Conservation (phyloP, 2,888 invertebrate species). For the Noctua janthe region DNA sequence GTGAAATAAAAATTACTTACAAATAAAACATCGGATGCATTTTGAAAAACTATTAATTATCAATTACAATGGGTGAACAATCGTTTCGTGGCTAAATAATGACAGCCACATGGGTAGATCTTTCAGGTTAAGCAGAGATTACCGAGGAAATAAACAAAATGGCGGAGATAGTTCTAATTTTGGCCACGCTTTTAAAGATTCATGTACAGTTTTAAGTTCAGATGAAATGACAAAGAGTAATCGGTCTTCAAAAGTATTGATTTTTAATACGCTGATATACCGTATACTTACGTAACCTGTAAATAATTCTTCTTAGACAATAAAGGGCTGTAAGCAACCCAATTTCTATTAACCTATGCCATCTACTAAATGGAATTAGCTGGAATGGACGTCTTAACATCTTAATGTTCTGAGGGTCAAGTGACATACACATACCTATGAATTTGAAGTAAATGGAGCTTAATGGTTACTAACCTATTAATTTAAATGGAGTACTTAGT, state of each 20-base stretch:
- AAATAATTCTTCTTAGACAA: background rate
- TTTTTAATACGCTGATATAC: too few species aligned
- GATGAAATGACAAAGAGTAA: too few species aligned
- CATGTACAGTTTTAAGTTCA: too few species aligned
- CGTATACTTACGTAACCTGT: too few species aligned
- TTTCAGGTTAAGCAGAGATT: too few species aligned
- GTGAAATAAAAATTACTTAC: background rate
- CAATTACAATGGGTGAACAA: background rate
- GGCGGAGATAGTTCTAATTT: too few species aligned
- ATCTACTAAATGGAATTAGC: slow-evolving; percentile 48
- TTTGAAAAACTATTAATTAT: background rate
- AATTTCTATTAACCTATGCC: slow-evolving; percentile 44
- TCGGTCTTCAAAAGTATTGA: too few species aligned
- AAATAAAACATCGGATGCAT: background rate
- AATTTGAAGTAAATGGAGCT: slow-evolving; percentile 30
- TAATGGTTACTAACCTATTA: slow-evolving; percentile 20
- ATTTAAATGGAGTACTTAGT: background rate
- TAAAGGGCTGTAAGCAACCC: slow-evolving; percentile 3
- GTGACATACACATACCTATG: slow-evolving; percentile 10
- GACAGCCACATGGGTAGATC: too few species aligned
- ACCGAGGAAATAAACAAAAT: too few species aligned
- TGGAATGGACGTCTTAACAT: slow-evolving; percentile 34
- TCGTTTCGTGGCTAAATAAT: too few species aligned
- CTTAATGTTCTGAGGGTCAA: slow-evolving; percentile 39
- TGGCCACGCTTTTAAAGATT: too few species aligned